Evolutionary conservation across 1,140 invertebrate species (phyloP).

Genomic region (Hydropsyche tenuis): DNA sequence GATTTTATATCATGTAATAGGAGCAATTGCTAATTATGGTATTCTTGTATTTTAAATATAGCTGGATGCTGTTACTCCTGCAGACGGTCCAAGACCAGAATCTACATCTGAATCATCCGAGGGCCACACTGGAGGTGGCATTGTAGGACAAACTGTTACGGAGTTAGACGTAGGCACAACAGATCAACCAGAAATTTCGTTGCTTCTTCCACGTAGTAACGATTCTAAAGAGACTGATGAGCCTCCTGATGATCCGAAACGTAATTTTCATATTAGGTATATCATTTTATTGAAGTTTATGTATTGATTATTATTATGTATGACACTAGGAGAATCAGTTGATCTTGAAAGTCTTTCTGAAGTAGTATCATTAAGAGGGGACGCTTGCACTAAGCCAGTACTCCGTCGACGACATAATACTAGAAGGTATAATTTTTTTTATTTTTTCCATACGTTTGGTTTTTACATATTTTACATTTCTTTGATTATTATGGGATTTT

Average conservation of each 20-base stretch:
- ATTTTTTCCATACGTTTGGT: too few relatives aligned
- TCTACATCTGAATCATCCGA: slow-evolving; percentile 47
- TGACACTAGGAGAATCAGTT: slow-evolving; percentile 37
- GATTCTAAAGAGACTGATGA: slow-evolving; percentile 45
- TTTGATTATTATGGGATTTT: too few relatives aligned
- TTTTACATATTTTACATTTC: too few relatives aligned
- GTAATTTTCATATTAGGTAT: slow-evolving; percentile 12
- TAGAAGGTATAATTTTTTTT: slow-evolving; percentile 40
- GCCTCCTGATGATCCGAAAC: slow-evolving; percentile 39
- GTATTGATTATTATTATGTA: not conserved
- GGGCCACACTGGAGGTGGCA: slow-evolving; percentile 6
- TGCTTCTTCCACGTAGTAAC: slow-evolving; percentile 37
- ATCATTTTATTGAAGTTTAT: not conserved
- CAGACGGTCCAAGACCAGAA: slow-evolving; percentile 42
- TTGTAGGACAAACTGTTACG: not conserved
- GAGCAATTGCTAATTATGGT: slow-evolving; percentile 42
- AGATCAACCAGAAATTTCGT: slow-evolving; percentile 23
- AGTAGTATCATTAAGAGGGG: slow-evolving; percentile 43
- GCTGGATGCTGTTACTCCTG: slow-evolving; percentile 48
- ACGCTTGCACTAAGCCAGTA: slow-evolving; percentile 32
- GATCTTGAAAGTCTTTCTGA: slow-evolving; percentile 47
- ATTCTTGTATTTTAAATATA: slow-evolving; percentile 29
- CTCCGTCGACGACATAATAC: slow-evolving; percentile 45
- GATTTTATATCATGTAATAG: not conserved
- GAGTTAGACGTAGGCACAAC: not conserved